Base-by-base conservation (phyloP, 2,888 invertebrate species). In the Agrotis puta region DNA sequence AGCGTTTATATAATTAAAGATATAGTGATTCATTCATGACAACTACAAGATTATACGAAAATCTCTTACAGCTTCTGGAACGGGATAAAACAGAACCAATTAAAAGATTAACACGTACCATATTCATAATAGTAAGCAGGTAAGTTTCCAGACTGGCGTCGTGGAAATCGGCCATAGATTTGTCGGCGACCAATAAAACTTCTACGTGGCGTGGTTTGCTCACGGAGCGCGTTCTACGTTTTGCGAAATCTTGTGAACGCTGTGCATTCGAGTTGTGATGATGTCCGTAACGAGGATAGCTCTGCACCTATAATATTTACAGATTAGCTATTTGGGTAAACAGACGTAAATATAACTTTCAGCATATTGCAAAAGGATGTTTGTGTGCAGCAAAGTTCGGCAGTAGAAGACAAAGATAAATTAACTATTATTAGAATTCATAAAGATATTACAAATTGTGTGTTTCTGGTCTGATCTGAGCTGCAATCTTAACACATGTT, bases 111-210 rank as follows among this genome's bases (percentile, higher is more conserved):
- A 67, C 27, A 82, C 94, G 92, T 93, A 97, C 99, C 98, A 99
- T 98, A 92, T 99, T 99, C 98, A 99, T 98, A 82, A 99, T 98
- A 64, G 98, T 98, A 65, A 99, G 96, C 43, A 99, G 97, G 93
- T 99, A 99, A 11, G 97, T 98, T 91, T 98, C 98, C 82, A 98
- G 97, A 89, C 98, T 98, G 89, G 98, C 98, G 87, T 98, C 97
- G 94, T 99, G 98, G 91, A 98, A 98, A 65, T 98, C 97, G 83
- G 98, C 97, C 98, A 99, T 98, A 82, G 98, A 97, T 68, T 97
- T 97, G 95, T 99, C 99, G 50, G 98, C 98, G 64, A 99, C 99
- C 65, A 99, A 97, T 68, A 99, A 95, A 0, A 98, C 98, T 94
- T 99, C 99, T 51, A 99, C 98, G 92, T 97, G 98, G 67, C 97